These are phyloP conservation scores for Rhineura floridana DNA, from an alignment of 2,113 vertebrate genomes.

Conservation along the genomic window DNA sequence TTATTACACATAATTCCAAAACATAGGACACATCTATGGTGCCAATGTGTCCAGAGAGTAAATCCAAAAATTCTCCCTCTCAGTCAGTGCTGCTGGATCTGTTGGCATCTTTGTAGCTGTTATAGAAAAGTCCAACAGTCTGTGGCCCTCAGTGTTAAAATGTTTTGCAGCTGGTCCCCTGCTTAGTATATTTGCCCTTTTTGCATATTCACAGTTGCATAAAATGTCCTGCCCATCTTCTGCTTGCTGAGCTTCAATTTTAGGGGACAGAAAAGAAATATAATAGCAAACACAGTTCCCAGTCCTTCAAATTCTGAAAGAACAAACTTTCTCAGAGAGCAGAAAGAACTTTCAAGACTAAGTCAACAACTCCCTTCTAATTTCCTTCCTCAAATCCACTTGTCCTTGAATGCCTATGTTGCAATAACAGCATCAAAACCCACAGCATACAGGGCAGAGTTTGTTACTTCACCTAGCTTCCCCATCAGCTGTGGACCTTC, in stretches of 20 bases:
- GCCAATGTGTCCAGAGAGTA: neutral
- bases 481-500: fast-evolving
- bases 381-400: neutral
- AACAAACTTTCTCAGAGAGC: fast-evolving
- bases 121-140: too few species aligned
- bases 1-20: neutral
- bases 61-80: neutral
- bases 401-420: fast-evolving
- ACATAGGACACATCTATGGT: neutral
- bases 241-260: neutral
- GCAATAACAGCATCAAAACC: neutral
- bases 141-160: too few species aligned
- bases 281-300: neutral
- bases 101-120: too few species aligned
- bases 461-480: neutral
- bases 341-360: neutral
- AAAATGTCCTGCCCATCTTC: neutral
- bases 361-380: neutral
- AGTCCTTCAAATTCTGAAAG: neutral
- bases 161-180: too few species aligned
- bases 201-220: neutral
- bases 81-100: too few species aligned
- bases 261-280: too few species aligned
- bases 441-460: fast-evolving
- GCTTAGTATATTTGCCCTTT: neutral